These are phyloP conservation scores for Himalopsyche anomala DNA, from an alignment of 2,888 invertebrate genomes.

Conservation along the genomic window DNA sequence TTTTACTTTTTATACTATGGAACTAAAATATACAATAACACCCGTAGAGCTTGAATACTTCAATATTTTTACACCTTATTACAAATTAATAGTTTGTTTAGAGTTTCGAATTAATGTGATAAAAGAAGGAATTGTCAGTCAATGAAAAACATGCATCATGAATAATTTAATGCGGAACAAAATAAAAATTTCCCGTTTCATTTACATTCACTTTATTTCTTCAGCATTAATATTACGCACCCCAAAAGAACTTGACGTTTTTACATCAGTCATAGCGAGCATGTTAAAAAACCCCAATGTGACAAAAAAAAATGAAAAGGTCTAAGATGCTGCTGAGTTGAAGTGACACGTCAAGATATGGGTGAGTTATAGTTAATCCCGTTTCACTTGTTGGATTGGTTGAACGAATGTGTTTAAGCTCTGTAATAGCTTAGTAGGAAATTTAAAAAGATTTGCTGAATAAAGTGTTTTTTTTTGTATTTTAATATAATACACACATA, in stretches of 20 bases:
- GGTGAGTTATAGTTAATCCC: conserved; percentile 55
- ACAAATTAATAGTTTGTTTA: no score
- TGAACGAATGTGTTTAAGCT: conserved; percentile 27
- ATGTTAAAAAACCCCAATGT: conserved; percentile 44
- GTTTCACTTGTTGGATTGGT: conserved; percentile 57
- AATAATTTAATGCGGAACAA: conserved; percentile 50
- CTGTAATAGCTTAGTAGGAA: background rate
- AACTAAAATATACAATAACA: no score
- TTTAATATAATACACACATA: no score
- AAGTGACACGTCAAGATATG: conserved; percentile 61
- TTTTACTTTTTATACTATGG: no score
- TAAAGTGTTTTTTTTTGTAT: background rate
- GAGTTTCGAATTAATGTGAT: no score
- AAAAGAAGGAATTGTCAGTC: background rate
- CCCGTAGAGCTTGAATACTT: no score
- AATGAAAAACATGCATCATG: background rate
- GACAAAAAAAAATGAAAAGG: conserved; percentile 55
- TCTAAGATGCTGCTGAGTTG: conserved; percentile 51
- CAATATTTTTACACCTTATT: no score
- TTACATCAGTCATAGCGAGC: conserved; percentile 55
- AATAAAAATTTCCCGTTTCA: background rate
- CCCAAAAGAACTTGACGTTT: conserved; percentile 51
- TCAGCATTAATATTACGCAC: conserved; percentile 50
- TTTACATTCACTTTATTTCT: conserved; percentile 53
- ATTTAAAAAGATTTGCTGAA: conserved; percentile 25